These are phyloP conservation scores for Sitophilus oryzae DNA, from an alignment of 1,140 invertebrate genomes.

Conservation along the genomic window DNA sequence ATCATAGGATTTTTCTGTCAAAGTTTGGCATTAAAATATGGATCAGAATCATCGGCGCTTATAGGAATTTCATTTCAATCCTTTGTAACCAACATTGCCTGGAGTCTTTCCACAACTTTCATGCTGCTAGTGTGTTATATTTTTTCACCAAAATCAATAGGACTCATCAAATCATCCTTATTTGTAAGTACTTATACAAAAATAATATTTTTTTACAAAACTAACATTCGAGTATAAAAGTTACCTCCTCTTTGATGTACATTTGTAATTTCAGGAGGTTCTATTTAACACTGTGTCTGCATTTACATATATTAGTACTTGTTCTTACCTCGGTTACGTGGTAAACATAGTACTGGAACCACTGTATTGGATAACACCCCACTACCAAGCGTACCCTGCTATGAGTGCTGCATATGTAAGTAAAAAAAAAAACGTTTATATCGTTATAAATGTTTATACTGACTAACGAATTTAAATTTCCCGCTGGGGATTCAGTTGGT, in stretches of 20 bases:
- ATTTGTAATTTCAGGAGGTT: slow-evolving; percentile 58
- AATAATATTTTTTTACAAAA: neutral
- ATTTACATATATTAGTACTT: slow-evolving; percentile 67
- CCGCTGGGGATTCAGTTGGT: too few species aligned
- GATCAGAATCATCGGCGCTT: slow-evolving; percentile 56
- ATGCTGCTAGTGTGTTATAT: slow-evolving; percentile 68
- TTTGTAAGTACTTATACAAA: slow-evolving; percentile 58
- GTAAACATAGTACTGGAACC: slow-evolving; percentile 69
- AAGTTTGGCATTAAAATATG: slow-evolving; percentile 68
- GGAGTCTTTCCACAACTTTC: slow-evolving; percentile 65
- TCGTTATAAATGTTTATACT: neutral
- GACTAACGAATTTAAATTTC: neutral
- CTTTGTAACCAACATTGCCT: slow-evolving; percentile 67
- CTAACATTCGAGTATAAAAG: neutral
- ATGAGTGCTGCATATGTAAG: slow-evolving; percentile 80
- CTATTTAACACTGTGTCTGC: slow-evolving; percentile 69
- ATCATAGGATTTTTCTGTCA: slow-evolving; percentile 68
- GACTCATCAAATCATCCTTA: slow-evolving; percentile 65
- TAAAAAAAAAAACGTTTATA: slow-evolving; percentile 27
- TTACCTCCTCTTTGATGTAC: neutral
- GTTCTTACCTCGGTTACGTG: slow-evolving; percentile 68
- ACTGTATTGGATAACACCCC: slow-evolving; percentile 51
- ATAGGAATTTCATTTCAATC: slow-evolving; percentile 69
- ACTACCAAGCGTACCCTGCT: slow-evolving; percentile 68
- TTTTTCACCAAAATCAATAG: slow-evolving; percentile 67